These are phyloP conservation scores for Fabriciana adippe DNA, from an alignment of 2,888 invertebrate species.

Conservation along the genomic window DNA sequence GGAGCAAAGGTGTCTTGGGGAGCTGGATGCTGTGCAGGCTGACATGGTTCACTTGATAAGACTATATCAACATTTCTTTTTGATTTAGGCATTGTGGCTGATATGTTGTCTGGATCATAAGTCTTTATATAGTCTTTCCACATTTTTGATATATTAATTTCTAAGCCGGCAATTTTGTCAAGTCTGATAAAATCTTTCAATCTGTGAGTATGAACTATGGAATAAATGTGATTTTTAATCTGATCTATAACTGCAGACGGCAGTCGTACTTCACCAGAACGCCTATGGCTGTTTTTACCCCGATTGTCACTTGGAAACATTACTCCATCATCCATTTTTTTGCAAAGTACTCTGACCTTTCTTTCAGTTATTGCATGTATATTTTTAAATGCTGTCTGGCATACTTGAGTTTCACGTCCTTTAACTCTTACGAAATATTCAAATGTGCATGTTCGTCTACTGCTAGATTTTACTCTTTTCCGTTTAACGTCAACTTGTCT, in stretches of 20 bases:
- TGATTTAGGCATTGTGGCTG: constrained; percentile 75
- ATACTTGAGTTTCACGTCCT: constrained; percentile 81
- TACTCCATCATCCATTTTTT: constrained; percentile 82
- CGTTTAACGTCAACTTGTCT: constrained; percentile 81
- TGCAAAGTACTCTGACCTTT: constrained; percentile 81
- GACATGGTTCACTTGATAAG: constrained; percentile 51
- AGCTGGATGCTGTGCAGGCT: constrained; percentile 47
- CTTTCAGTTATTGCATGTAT: constrained; percentile 82
- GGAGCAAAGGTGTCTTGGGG: constrained; percentile 65
- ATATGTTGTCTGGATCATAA: constrained; percentile 78
- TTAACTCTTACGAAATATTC: constrained; percentile 81
- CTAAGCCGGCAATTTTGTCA: constrained; percentile 80
- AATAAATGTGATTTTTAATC: constrained; percentile 80
- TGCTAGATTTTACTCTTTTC: constrained; percentile 79
- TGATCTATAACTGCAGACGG: constrained; percentile 75
- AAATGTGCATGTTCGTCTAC: constrained; percentile 80
- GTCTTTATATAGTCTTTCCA: constrained; percentile 82
- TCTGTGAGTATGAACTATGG: constrained; percentile 77
- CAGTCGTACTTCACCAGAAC: constrained; percentile 77
- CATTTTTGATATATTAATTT: constrained; percentile 82
- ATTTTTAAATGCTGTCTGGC: constrained; percentile 82
- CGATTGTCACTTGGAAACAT: constrained; percentile 82
- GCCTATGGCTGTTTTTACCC: constrained; percentile 79
- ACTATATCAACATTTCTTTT: constrained; percentile 65
- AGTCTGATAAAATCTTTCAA: constrained; percentile 78